Evolutionary conservation across 2,888 invertebrate genomes (phyloP), one percentile per base, ranked within the genome.

Genomic region (Salpingus planirostris): DNA sequence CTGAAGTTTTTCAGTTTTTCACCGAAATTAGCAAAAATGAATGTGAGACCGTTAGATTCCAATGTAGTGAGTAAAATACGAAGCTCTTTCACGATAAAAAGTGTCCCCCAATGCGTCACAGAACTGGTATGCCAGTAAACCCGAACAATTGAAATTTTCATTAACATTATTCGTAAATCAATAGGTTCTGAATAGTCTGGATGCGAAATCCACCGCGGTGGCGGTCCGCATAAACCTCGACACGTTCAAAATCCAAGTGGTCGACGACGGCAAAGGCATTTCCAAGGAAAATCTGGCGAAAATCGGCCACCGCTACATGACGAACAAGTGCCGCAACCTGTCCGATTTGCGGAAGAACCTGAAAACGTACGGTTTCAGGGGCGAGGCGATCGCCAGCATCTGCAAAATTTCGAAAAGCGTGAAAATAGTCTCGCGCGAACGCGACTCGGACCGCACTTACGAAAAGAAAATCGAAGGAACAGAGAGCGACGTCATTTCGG

Each of bases 251-350:
- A 68, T 88, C 43, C 81, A 82, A 70, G 78, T 87, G 3, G 69
- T 85, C 21, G 88, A 88, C 55, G 84, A 87, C 66, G 87, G 87
- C 2, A 47, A 42, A 45, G 88, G 88, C 2, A 73, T 88, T 15
- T 46, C 62, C 2, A 59, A 65, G 46, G 50, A 61, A 13, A 71
- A 78, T 52, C 65, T 86, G 37, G 53, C 67, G 26, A 42, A 62
- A 13, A 52, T 82, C 27, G 85, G 80, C 8, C 59, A 67, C 43
- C 71, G 74, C 42, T 71, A 78, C 49, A 66, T 70, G 50, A 78
- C 82, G 1, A 82, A 75, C 55, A 83, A 81, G 64, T 73, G 74
- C 47, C 60, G 66, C 23, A 63, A 68, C 33, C 33, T 74, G 3
- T 48, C 59, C 11, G 72, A 74, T 37, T 59, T 78, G 12, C 66